phyloP scores from a whole-genome alignment of 2,888 invertebrate species.

The Callinectes sapidus region DNA sequence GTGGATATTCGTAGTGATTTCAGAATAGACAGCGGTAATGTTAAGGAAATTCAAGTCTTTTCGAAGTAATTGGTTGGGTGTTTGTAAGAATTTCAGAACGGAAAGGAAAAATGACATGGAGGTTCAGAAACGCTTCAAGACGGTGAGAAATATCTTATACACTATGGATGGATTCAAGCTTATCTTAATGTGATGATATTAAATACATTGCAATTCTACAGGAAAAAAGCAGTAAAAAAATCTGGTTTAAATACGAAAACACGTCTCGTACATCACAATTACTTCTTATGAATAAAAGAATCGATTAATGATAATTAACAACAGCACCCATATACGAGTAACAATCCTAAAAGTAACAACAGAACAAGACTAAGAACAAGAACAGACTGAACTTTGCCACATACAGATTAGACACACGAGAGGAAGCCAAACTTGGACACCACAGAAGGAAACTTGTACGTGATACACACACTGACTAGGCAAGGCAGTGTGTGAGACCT shows the following conservation, averaged over 20 bases:
- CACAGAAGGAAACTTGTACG: background rate
- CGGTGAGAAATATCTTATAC: too few relatives aligned
- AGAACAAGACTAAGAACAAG: background rate
- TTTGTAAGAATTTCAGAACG: background rate
- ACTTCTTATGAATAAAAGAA: too few relatives aligned
- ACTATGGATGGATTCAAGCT: too few relatives aligned
- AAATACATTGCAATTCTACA: too few relatives aligned
- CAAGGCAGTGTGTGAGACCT: background rate
- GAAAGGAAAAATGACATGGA: too few relatives aligned
- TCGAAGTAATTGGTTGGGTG: background rate
- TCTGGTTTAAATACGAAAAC: too few relatives aligned
- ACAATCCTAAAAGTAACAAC: background rate
- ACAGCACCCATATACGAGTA: background rate
- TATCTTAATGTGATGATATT: too few relatives aligned
- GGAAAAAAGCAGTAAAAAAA: too few relatives aligned
- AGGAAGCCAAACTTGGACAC: background rate
- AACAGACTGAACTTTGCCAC: background rate
- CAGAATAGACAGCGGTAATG: too few relatives aligned
- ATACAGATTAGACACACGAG: background rate
- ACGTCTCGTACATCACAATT: too few relatives aligned
- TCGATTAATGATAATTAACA: background rate
- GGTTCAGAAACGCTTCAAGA: too few relatives aligned
- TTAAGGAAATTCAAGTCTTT: too few relatives aligned
- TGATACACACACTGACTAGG: background rate
- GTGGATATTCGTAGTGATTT: background rate